A percentile compares a stretch with the other conserved stretches of the same genome.
Evolutionary conservation across 2,113 vertebrate species (phyloP).

Genomic region (Catharus bicknelli): DNA sequence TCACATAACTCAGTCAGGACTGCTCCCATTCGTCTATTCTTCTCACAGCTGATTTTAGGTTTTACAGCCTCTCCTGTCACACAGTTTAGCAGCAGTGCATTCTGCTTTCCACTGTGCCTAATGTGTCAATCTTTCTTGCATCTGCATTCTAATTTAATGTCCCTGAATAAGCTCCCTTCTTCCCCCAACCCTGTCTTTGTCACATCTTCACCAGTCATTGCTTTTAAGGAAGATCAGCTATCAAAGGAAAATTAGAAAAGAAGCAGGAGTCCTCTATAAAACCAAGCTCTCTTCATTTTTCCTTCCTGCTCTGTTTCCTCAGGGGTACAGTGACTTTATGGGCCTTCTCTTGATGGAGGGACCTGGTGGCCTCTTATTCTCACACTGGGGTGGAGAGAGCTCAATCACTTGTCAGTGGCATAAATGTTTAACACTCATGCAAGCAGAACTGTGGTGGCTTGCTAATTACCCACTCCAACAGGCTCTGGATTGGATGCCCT

Average conservation of each 20-base stretch:
- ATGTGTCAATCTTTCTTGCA: not conserved
- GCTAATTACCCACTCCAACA: constrained; percentile 21
- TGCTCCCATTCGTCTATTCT: not conserved
- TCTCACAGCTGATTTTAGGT: not conserved
- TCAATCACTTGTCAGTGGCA: not conserved
- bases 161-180: not conserved
- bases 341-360: not conserved
- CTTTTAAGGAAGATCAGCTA: not conserved
- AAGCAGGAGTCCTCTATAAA: not conserved
- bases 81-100: not conserved
- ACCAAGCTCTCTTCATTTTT: not conserved
- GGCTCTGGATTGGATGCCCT: not conserved
- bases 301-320: not conserved
- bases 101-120: not conserved
- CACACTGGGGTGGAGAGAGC: not conserved
- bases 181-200: not conserved
- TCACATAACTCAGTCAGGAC: not conserved
- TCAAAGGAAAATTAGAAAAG: not conserved
- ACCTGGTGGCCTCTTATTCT: not conserved
- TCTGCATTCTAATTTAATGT: constrained; percentile 1
- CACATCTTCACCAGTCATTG: not conserved
- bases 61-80: not conserved
- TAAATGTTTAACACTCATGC: constrained; percentile 33
- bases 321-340: not conserved
- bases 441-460: constrained; percentile 5